Evolutionary conservation across 2,888 invertebrate genomes (phyloP).

Genomic region (Dorcus hopei): DNA sequence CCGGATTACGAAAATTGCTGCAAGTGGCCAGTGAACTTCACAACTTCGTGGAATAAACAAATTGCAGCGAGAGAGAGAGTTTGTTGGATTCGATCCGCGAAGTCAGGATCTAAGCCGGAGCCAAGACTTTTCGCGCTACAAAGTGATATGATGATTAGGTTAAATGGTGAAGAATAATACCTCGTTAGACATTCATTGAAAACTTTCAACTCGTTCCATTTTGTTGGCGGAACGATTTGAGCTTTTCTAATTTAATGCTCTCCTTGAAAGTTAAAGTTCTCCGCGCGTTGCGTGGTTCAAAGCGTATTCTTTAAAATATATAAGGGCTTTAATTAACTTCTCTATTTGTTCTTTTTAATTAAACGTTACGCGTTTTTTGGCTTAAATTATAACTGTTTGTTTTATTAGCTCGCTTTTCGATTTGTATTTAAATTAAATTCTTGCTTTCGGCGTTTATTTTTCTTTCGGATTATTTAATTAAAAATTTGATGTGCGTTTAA

Average conservation of each 20-base stretch:
- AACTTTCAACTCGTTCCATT: conserved; percentile 45
- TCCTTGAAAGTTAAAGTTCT: conserved; percentile 22
- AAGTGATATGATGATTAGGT: conserved; percentile 51
- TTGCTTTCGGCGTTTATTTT: too few species aligned
- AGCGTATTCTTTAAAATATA: conserved; percentile 31
- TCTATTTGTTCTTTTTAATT: conserved; percentile 24
- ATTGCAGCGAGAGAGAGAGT: background rate
- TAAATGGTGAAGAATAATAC: conserved; percentile 51
- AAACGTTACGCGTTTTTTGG: conserved; percentile 13
- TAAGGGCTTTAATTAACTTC: conserved; percentile 39
- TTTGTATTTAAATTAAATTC: too few species aligned
- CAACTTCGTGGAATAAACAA: too few species aligned
- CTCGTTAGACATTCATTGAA: conserved; percentile 51
- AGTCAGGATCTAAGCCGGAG: background rate
- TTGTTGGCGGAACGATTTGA: conserved; percentile 43
- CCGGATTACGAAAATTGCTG: too few species aligned
- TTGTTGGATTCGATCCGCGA: background rate
- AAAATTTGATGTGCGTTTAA: too few species aligned
- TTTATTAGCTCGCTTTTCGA: background rate
- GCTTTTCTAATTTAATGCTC: conserved; percentile 46
- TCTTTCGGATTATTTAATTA: too few species aligned
- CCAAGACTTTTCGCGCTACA: conserved; percentile 40
- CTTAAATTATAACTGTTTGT: conserved; percentile 19
- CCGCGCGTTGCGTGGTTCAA: conserved; percentile 27
- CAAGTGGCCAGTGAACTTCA: too few species aligned